A percentile compares a stretch with the other conserved stretches of the same genome.
Evolutionary conservation across 2,113 vertebrate genomes (phyloP).

Genomic region (Corythornis vintsioides): DNA sequence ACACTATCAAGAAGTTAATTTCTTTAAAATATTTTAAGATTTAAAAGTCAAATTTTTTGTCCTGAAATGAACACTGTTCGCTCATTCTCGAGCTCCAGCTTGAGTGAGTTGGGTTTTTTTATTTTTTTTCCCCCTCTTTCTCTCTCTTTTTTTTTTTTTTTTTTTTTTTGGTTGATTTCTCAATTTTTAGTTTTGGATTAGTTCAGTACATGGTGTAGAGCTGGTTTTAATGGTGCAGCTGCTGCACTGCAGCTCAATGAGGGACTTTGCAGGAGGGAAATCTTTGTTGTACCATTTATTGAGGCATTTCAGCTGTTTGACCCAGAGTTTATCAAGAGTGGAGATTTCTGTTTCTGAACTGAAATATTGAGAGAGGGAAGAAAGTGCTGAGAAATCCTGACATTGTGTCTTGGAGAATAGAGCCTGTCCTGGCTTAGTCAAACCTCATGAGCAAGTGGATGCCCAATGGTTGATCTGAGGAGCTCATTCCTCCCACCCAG

Average conservation of each 20-base stretch:
- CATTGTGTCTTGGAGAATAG: neutral
- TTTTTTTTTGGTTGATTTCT: too few relatives aligned
- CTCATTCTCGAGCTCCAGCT: neutral
- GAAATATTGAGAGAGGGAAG: conserved; percentile 29
- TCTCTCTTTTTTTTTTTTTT: neutral
- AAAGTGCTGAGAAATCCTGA: neutral
- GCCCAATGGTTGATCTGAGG: neutral
- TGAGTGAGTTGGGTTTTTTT: neutral
- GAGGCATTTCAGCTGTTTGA: conserved; percentile 42
- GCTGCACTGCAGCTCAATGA: neutral
- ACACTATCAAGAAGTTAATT: conserved; percentile 77
- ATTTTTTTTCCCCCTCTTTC: too few relatives aligned
- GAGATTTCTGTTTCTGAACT: conserved; percentile 15
- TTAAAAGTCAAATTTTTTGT: conserved; percentile 58
- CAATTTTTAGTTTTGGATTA: too few relatives aligned
- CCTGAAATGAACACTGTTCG: neutral
- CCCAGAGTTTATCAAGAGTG: conserved; percentile 6
- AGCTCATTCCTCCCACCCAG: neutral
- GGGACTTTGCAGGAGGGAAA: conserved; percentile 34
- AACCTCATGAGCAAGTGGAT: neutral
- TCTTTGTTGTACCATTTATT: neutral
- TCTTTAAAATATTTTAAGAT: conserved; percentile 68
- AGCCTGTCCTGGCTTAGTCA: neutral
- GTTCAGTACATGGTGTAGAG: neutral
- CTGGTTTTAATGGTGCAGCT: neutral